Conservation (phyloP, 1,140 invertebrate genomes). For the Telenomus remus region DNA sequence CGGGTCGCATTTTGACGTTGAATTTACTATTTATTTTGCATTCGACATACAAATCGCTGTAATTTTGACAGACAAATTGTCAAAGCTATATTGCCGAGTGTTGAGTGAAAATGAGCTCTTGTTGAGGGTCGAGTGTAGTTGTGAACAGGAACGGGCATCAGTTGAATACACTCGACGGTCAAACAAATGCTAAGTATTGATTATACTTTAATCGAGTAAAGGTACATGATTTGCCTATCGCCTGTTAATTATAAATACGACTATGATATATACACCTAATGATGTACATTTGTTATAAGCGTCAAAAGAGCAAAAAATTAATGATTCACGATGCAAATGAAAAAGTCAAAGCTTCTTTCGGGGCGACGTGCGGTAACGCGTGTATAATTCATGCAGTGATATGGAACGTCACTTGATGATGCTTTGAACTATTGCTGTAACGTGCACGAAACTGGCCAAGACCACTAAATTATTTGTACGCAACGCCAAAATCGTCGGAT, state of each 20-base stretch:
- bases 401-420: slow-evolving; percentile 16
- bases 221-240: slow-evolving; percentile 9
- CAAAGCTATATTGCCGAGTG: no score
- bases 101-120: no score
- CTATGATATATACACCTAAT: not conserved
- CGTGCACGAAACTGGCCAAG: no score
- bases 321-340: not conserved
- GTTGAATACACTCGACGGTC: not conserved
- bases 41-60: no score
- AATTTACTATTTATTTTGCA: no score
- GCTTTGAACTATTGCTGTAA: slow-evolving; percentile 13
- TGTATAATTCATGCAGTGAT: slow-evolving; percentile 8
- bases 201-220: not conserved
- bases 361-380: not conserved
- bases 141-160: slow-evolving; percentile 19
- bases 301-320: slow-evolving; percentile 8
- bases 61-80: no score
- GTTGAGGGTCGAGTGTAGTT: slow-evolving; percentile 13
- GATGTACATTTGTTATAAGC: slow-evolving; percentile 12
- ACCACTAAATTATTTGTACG: no score
- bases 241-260: slow-evolving; percentile 9
- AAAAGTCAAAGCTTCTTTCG: no score
- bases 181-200: no score
- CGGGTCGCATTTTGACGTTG: no score
- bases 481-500: not conserved